Evolutionary conservation across 2,797 vertebrate species (phyloP).

Genomic region (Podarcis lilfordi): DNA sequence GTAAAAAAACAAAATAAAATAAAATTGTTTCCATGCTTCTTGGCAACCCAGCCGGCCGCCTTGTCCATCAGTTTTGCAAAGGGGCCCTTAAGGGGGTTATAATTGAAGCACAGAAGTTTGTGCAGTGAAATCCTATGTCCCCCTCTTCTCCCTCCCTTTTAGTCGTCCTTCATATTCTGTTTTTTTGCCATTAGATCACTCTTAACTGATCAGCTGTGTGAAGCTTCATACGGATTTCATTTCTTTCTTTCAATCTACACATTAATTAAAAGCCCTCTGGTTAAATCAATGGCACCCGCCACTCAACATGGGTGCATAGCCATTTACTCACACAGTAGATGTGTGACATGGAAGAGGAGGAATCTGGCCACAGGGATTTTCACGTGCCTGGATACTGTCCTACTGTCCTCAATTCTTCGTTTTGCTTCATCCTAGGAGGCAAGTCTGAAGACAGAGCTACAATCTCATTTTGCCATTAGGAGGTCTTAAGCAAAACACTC

Average conservation of each 20-base stretch:
- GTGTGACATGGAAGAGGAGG: not conserved
- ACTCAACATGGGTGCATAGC: not conserved
- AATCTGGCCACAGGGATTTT: not conserved
- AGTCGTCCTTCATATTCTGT: not conserved
- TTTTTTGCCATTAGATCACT: not conserved
- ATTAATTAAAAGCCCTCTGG: not conserved
- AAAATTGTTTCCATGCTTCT: conserved; percentile 34
- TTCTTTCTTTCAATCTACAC: not conserved
- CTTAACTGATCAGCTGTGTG: not conserved
- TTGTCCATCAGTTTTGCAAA: conserved; percentile 21
- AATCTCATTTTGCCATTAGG: not conserved
- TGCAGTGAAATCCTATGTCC: not conserved
- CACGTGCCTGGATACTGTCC: not conserved
- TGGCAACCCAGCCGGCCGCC: conserved; percentile 23
- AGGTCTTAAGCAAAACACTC: not conserved
- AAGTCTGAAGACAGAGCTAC: not conserved
- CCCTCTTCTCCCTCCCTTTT: conserved; percentile 1
- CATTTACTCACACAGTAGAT: not conserved
- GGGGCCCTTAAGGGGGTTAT: conserved; percentile 22
- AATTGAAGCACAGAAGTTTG: not conserved
- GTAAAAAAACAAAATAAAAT: not conserved
- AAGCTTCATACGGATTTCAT: not conserved
- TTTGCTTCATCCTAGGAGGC: not conserved
- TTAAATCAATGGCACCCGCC: not conserved
- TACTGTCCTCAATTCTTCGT: not conserved